Evolutionary conservation across 2,888 invertebrate species (phyloP).

Genomic region (Cataglyphis livida): DNA sequence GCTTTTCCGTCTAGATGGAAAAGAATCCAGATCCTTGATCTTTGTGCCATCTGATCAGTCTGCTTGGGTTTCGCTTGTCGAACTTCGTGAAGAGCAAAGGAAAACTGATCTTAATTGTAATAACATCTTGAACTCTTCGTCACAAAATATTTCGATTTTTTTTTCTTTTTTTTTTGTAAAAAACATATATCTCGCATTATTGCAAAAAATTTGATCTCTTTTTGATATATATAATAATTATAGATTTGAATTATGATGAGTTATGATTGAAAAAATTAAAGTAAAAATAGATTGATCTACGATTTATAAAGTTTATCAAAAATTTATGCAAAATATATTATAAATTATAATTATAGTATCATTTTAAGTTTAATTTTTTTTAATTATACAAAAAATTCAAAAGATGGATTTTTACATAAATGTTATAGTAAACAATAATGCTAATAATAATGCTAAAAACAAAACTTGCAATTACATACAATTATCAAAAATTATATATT

Average conservation of each 20-base stretch:
- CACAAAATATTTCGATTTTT: neutral
- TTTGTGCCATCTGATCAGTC: neutral
- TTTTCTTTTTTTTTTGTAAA: neutral
- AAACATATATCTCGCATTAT: neutral
- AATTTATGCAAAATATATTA: neutral
- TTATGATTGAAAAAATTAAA: neutral
- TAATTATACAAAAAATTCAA: neutral
- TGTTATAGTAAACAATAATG: neutral
- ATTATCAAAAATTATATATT: neutral
- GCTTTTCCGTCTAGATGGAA: constrained; percentile 1
- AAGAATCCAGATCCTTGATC: constrained; percentile 6
- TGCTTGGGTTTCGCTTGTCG: neutral
- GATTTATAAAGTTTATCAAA: neutral
- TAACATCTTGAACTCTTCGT: neutral
- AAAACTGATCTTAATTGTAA: neutral
- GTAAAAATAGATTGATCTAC: neutral
- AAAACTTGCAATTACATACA: neutral
- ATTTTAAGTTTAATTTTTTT: neutral
- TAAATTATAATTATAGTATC: constrained; percentile 14
- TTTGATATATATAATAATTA: neutral
- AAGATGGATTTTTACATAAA: neutral
- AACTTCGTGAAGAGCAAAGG: neutral
- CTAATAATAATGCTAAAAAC: neutral
- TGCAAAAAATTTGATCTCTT: neutral
- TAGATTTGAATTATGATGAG: neutral